A percentile compares a stretch with the other conserved stretches of the same genome.
These are phyloP conservation scores for Cryptomyrus ogoouensis DNA, from an alignment of 2,113 vertebrate genomes.

Conservation along the genomic window DNA sequence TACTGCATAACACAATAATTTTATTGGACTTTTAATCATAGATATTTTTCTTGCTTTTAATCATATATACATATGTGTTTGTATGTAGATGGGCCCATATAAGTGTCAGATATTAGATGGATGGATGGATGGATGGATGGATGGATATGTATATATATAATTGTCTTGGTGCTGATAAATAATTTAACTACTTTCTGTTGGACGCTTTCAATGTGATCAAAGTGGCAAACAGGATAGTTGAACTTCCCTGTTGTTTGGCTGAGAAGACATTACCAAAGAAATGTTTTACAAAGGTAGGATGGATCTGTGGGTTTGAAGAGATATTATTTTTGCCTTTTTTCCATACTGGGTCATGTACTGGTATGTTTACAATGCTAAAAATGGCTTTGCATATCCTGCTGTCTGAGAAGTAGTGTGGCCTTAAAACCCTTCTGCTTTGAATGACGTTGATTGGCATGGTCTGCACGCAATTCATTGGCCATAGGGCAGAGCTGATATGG, in stretches of 20 bases:
- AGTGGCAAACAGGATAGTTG: neutral
- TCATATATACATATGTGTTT: neutral
- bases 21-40: neutral
- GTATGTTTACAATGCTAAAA: neutral
- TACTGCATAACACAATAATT: neutral
- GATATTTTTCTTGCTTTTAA: neutral
- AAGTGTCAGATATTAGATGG: neutral
- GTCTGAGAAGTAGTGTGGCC: neutral
- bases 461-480: neutral
- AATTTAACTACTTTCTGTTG: neutral
- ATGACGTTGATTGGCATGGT: neutral
- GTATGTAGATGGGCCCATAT: neutral
- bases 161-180: neutral
- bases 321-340: neutral
- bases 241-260: neutral
- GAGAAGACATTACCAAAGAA: neutral
- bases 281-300: neutral
- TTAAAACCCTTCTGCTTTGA: neutral
- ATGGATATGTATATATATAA: neutral
- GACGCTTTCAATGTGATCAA: neutral
- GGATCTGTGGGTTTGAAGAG: neutral
- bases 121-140: neutral
- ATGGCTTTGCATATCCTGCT: neutral
- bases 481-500: neutral
- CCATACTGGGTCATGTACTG: neutral